Evolutionary conservation across 37 sponge, comb jelly and placozoan species (phyloP).

Genomic region (Axinella damicornis): DNA sequence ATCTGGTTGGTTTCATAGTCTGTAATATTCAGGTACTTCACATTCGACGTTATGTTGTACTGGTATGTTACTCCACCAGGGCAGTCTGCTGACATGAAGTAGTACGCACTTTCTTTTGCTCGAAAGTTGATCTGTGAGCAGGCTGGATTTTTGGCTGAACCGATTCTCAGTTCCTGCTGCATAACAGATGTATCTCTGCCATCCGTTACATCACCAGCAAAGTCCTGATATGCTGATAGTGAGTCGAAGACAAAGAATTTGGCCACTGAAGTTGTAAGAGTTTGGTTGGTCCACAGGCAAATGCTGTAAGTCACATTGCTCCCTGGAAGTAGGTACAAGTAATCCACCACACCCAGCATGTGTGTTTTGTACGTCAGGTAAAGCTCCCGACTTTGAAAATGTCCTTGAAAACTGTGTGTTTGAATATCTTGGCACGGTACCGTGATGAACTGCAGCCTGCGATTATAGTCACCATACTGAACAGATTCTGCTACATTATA

Average conservation of each 20-base stretch:
- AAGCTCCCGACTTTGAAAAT: not conserved
- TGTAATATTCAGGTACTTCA: not conserved
- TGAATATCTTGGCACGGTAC: not conserved
- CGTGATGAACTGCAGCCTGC: not conserved
- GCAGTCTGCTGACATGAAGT: not conserved
- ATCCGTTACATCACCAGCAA: not conserved
- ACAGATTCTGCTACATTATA: not conserved
- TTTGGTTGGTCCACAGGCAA: not conserved
- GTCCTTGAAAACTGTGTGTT: not conserved
- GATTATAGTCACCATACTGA: not conserved
- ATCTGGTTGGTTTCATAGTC: not conserved
- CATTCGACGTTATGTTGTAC: not conserved
- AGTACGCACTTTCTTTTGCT: not conserved
- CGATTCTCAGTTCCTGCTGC: too few species aligned
- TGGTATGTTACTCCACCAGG: slow-evolving; percentile 1
- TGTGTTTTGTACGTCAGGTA: not conserved
- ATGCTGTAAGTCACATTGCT: not conserved
- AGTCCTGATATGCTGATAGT: not conserved
- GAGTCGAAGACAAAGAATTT: not conserved
- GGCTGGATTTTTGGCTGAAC: not conserved
- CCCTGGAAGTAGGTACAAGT: not conserved
- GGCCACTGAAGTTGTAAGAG: not conserved
- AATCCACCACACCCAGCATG: not conserved
- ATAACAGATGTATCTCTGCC: too few species aligned
- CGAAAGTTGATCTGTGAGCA: not conserved